Evolutionary conservation across 92 coral and sea anemone species (phyloP), one percentile per base, ranked within the genome.

Genomic region (Zoanthus gigantus): DNA sequence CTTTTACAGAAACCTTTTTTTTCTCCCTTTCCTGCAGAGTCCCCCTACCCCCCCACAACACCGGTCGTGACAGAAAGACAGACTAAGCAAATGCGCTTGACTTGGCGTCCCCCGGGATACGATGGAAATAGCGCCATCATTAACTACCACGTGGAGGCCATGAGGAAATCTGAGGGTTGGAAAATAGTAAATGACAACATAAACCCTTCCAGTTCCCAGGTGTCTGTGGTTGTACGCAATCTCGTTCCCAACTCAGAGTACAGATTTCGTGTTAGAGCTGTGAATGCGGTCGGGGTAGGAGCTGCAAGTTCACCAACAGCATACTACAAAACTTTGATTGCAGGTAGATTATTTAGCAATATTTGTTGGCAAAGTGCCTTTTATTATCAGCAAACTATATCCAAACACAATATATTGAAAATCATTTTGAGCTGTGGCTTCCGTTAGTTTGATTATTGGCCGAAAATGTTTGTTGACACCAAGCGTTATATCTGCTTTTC

Each of bases 21-120:
- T 53, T 30, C 6, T 54, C 47, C 34, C 15, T 74, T 16, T 23
- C 9, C 77, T 23, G 23, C 23, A 95, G 98, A 95, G 88, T 88
- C 94, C 1, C 98, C 98, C 5, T 53, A 91, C 45, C 90, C 98
- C n/a, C 99, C 99, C 13, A 83, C 89, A 4, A 83, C 93, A 3
- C 99, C 99, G 7, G 91, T 84, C 10, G 97, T 97, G 18, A 90
- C 91, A 48, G 74, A 92, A 56, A 84, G 86, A 85, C 89, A 90
- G 88, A 80, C 99, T 13, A 90, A 89, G 60, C 93, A 95, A 54
- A 93, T 97, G 52, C 94, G 96, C 0, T 77, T 97, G 42, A 80
- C 92, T 1, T 97, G 99, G 99, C 61, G 71, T 31, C 97, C 97
- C 0, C 98, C 98, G 0, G 98, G 95, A 6, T 94, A 95, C 83